Base-by-base conservation (phyloP, 2,797 vertebrate species). In the Miichthys miiuy region DNA sequence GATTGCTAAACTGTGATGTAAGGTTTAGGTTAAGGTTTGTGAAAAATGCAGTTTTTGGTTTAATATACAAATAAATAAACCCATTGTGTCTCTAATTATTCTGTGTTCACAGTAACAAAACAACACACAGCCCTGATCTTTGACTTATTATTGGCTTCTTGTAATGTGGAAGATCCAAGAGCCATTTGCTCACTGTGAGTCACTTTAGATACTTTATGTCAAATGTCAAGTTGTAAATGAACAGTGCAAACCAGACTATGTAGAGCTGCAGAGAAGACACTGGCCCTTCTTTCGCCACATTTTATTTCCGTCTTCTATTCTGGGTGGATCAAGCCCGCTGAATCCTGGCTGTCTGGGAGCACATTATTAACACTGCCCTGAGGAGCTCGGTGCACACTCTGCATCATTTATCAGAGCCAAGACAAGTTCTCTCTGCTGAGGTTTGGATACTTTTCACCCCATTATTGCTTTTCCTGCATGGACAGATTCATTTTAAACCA, bases 361-460 rank as follows among this genome's bases (percentile, higher is more conserved):
- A 68, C 34, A 81, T 84, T 80, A 90, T 74, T 65, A 72, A 70
- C 47, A 58, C 57, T 44, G 69, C 82, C 72, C 65, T 7, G 51
- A 79, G 75, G 68, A 77, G 72, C 42, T 65, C 50, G 18, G 67
- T 21, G 73, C 65, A 52, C 2, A 1, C 75, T 78, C 79, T 75
- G 70, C 71, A 81, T 79, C 77, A 81, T 81, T 77, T 84, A 61
- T 84, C 77, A 75, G 72, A 63, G 38, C 65, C 23, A 47, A 78
- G 68, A 79, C 57, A 69, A 75, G 64, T 77, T 65, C 58, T 56
- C 62, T 74, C 68, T 47, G 0, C 52, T 62, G 80, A 82, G 77
- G 18, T 77, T 62, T 58, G 30, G 25, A 66, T 41, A 50, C 17
- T 66, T 51, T 61, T 68, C 42, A 52, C 13, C 55, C 17, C 38